phyloP scores from a whole-genome alignment of 2,797 vertebrate genomes.

The Melanotaenia boesemani region DNA sequence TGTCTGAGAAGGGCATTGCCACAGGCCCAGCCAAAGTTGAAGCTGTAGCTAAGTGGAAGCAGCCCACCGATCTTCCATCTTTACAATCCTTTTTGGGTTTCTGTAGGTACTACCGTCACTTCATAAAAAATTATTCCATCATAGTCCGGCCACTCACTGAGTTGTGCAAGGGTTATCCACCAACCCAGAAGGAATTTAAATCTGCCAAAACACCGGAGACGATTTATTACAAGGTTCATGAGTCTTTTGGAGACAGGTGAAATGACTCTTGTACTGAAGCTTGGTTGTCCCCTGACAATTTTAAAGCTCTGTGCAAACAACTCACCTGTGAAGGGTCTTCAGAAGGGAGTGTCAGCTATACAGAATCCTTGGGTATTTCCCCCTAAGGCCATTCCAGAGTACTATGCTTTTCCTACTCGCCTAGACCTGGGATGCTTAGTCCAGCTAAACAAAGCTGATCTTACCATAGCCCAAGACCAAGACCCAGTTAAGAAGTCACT shows the following conservation, averaged over 20 bases:
- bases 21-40: too few relatives aligned
- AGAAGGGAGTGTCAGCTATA: neutral
- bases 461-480: neutral
- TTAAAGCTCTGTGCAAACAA: neutral
- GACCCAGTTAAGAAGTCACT: neutral
- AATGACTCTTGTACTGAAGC: too few relatives aligned
- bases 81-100: too few relatives aligned
- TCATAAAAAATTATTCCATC: neutral
- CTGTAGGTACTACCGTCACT: neutral
- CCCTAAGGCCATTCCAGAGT: neutral
- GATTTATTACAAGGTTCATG: neutral
- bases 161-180: neutral
- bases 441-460: neutral
- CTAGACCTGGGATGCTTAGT: neutral
- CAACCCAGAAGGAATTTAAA: neutral
- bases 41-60: too few relatives aligned
- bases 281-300: neutral
- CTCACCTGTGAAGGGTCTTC: neutral
- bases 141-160: neutral
- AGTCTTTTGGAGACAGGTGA: too few relatives aligned
- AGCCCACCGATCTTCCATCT: too few relatives aligned
- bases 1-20: too few relatives aligned
- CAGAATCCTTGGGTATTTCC: neutral
- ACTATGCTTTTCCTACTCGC: neutral
- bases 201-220: fast-evolving